phyloP scores from a whole-genome alignment of 2,888 invertebrate genomes.

The Acrocyrtus sp. region DNA sequence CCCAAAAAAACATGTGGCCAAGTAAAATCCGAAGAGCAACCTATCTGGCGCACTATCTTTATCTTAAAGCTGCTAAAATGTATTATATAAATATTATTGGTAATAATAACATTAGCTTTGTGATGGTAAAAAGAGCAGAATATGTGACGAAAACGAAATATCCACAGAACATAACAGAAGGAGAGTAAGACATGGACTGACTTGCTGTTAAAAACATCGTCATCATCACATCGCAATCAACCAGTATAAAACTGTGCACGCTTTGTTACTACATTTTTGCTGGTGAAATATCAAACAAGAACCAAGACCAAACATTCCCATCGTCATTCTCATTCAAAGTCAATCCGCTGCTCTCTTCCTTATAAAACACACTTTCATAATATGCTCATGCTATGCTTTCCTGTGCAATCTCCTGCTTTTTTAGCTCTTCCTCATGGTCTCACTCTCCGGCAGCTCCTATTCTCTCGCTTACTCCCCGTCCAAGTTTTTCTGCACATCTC shows the following conservation, averaged over 20 bases:
- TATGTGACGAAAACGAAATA: conserved; percentile 27
- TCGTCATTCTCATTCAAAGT: background rate
- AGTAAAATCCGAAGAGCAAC: no score
- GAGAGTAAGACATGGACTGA: conserved; percentile 45
- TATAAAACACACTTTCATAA: conserved; percentile 14
- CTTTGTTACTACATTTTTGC: no score
- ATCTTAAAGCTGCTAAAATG: no score
- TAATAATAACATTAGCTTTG: no score
- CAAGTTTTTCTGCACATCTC: no score
- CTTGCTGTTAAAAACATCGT: conserved; percentile 18
- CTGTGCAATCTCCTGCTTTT: background rate
- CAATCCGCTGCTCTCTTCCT: background rate
- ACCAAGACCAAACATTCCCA: background rate
- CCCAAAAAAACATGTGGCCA: no score
- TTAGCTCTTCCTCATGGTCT: no score
- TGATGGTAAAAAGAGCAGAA: conserved; percentile 11
- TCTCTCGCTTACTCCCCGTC: no score
- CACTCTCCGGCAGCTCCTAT: no score
- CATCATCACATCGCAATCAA: conserved; percentile 11
- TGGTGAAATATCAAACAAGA: conserved; percentile 28
- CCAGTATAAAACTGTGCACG: no score
- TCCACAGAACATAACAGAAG: conserved; percentile 37
- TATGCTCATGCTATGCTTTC: background rate
- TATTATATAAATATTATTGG: no score
- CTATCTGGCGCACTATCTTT: no score